Base-by-base conservation (phyloP, 64 coral and sea anemone genomes). In the Montipora foliosa region DNA sequence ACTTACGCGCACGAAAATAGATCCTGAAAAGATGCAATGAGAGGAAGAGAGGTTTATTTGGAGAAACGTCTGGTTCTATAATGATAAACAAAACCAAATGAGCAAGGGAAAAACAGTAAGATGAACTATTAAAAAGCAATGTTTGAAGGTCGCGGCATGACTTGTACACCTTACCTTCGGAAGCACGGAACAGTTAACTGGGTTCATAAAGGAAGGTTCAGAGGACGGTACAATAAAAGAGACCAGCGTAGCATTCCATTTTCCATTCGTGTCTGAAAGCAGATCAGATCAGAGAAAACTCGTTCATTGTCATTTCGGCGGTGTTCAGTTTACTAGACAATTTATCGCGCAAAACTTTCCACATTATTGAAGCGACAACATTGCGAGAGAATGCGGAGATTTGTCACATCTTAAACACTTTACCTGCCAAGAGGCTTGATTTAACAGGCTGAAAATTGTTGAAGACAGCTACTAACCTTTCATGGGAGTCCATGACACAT, bases 1-100 rank as follows among this genome's bases (percentile, higher is more conserved):
- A 86, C 82, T 86, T 20, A 86, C 82, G 12, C 5, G 45, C n/a
- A 86, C 6, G n/a, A 24, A 51, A 86, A 86, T 86, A 21, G 1
- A 0, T 8, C 21, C 8, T 17, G 82, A 64, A 24, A 22, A 50
- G 0, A 14, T 2, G 46, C 71, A 86, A 7, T 24, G 8, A 24
- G 29, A 67, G 8, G 17, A 49, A 51, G 82, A 86, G 66, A 86
- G 44, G 19, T 86, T 86, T 71, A 70, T 14, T 45, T 67, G 44
- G 6, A 86, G 64, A 86, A 86, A 86, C 4, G 82, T 86, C 46
- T 50, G 82, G 47, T 72, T 86, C 82, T 86, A 13, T 6, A 86
- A 86, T 2, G 67, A 70, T 45, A 20, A 69, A 17, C 3, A 78
- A 76, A 76, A 4, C 1, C 10, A 64, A 64, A 12, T 0, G 14